These are phyloP conservation scores for Lepidostoma basale DNA, from an alignment of 1,140 invertebrate genomes.

Conservation along the genomic window DNA sequence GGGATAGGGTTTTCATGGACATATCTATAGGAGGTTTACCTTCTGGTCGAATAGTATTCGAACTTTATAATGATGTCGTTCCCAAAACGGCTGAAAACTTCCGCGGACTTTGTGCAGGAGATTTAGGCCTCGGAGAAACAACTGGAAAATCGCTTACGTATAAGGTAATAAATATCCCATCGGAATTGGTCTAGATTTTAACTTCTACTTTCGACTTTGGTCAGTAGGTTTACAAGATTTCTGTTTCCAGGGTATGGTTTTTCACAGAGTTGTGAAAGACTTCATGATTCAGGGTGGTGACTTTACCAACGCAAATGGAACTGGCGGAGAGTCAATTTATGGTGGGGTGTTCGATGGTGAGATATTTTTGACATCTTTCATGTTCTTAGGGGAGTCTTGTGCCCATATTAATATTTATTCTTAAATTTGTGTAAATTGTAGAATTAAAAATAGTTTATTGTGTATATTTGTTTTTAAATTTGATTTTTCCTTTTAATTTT, in stretches of 20 bases:
- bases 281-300: slow-evolving; percentile 92
- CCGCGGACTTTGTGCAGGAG: slow-evolving; percentile 87
- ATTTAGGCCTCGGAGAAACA: slow-evolving; percentile 76
- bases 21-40: slow-evolving; percentile 87
- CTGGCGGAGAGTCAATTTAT: slow-evolving; percentile 90
- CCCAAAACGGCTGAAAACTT: slow-evolving; percentile 97
- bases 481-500: slow-evolving; percentile 36
- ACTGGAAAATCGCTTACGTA: slow-evolving; percentile 77
- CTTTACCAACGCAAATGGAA: slow-evolving; percentile 88
- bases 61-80: slow-evolving; percentile 89
- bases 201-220: neutral
- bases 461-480: neutral
- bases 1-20: slow-evolving; percentile 85
- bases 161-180: slow-evolving; percentile 60
- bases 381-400: slow-evolving; percentile 11
- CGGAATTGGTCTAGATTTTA: neutral
- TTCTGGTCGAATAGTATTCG: slow-evolving; percentile 91
- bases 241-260: slow-evolving; percentile 74
- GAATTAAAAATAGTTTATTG: neutral
- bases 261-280: slow-evolving; percentile 91
- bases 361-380: neutral
- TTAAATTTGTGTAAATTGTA: neutral
- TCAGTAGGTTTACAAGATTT: no score
- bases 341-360: slow-evolving; percentile 86
- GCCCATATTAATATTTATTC: neutral